These are phyloP conservation scores for Diploscapter pachys DNA, from an alignment of 1,140 invertebrate genomes.

Conservation along the genomic window DNA sequence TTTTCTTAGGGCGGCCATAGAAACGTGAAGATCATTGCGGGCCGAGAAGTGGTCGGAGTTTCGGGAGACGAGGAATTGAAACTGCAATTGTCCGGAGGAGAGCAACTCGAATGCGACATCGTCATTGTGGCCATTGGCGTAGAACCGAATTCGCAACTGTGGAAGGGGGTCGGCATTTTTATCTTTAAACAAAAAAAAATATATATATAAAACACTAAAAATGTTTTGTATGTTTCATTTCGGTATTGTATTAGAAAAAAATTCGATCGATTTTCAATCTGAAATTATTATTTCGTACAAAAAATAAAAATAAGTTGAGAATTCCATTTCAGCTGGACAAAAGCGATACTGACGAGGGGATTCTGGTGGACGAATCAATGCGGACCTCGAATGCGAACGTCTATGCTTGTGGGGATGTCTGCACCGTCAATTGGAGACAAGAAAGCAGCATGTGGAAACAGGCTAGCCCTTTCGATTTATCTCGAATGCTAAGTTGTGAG, in stretches of 20 bases:
- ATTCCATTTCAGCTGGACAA: slow-evolving; percentile 65
- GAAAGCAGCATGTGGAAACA: slow-evolving; percentile 70
- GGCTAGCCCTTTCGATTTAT: background rate
- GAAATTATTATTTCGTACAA: too few species aligned
- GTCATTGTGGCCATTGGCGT: slow-evolving; percentile 95
- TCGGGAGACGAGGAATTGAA: too few species aligned
- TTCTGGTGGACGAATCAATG: slow-evolving; percentile 80
- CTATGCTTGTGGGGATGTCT: slow-evolving; percentile 92
- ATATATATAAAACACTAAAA: too few species aligned
- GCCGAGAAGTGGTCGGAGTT: background rate
- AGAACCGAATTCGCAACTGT: slow-evolving; percentile 63
- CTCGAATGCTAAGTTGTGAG: too few species aligned
- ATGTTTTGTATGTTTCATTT: slow-evolving; percentile 14
- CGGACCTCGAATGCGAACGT: slow-evolving; percentile 74
- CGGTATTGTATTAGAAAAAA: slow-evolving; percentile 34
- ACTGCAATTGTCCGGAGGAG: background rate
- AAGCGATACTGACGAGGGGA: slow-evolving; percentile 51
- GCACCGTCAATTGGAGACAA: slow-evolving; percentile 73
- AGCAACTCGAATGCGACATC: slow-evolving; percentile 76
- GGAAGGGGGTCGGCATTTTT: slow-evolving; percentile 29
- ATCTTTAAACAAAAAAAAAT: background rate
- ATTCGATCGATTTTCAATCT: too few species aligned
- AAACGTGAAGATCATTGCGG: background rate
- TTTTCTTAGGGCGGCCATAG: too few species aligned
- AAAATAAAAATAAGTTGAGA: too few species aligned